These are phyloP conservation scores for Brachyalestes nurse DNA, from an alignment of 2,797 vertebrate species.

Conservation along the genomic window DNA sequence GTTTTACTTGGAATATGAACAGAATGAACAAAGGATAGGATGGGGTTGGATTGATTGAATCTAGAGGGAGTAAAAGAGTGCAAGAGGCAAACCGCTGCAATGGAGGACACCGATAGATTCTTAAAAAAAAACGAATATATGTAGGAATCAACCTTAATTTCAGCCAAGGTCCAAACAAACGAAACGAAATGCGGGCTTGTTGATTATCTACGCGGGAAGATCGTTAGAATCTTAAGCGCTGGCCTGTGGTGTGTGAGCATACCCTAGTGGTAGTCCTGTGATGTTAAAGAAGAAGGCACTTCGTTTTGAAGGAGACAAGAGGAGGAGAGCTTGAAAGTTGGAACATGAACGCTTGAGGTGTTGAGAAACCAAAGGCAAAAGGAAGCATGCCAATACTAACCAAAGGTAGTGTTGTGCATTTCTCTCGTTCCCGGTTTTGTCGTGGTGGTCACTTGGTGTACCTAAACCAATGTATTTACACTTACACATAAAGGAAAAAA, in stretches of 20 bases:
- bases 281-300: constrained; percentile 27
- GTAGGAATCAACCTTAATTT: constrained; percentile 55
- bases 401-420: constrained; percentile 71
- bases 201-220: constrained; percentile 67
- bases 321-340: constrained; percentile 43
- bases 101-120: constrained; percentile 60
- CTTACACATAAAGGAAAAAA: constrained; percentile 28
- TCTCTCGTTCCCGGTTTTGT: constrained; percentile 59
- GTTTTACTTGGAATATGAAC: constrained; percentile 66
- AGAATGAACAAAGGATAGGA: constrained; percentile 58
- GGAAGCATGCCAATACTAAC: constrained; percentile 73
- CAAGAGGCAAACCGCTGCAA: constrained; percentile 43
- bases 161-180: constrained; percentile 54
- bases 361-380: constrained; percentile 74
- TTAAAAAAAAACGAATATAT: constrained; percentile 54
- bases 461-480: constrained; percentile 60
- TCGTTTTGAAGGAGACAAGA: constrained; percentile 39
- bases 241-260: constrained; percentile 29
- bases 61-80: constrained; percentile 68
- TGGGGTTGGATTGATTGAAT: constrained; percentile 66
- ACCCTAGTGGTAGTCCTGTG: constrained; percentile 41
- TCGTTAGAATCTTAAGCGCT: constrained; percentile 57
- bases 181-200: constrained; percentile 67
- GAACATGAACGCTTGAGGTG: constrained; percentile 54
- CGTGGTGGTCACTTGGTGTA: constrained; percentile 62